These are phyloP conservation scores for Pandemis heparana DNA, from an alignment of 2,888 invertebrate species.

Conservation along the genomic window DNA sequence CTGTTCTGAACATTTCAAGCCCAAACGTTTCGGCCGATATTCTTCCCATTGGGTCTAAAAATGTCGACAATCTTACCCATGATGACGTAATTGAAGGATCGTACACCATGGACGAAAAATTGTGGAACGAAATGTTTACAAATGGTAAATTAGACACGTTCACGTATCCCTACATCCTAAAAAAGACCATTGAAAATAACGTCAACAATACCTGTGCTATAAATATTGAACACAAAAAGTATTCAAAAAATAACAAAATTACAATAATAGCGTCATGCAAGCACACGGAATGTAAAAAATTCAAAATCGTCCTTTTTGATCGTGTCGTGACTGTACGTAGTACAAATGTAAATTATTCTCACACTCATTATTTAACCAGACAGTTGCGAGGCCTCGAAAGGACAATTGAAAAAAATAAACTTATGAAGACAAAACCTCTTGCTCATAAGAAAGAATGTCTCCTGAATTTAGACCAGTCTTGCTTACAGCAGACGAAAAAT, in stretches of 20 bases:
- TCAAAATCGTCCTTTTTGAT: constrained; percentile 13
- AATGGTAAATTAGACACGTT: constrained; percentile 7
- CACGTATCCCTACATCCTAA: constrained; percentile 12
- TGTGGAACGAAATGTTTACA: constrained; percentile 16
- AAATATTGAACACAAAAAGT: constrained; percentile 16
- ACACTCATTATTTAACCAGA: background rate
- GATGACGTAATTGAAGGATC: constrained; percentile 14
- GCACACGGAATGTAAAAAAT: constrained; percentile 4
- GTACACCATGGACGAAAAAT: constrained; percentile 10
- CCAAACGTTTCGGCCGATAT: constrained; percentile 15
- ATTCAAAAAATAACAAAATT: constrained; percentile 7
- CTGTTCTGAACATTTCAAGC: constrained; percentile 19
- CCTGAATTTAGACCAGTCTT: constrained; percentile 7
- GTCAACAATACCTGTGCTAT: constrained; percentile 20
- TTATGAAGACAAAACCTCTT: constrained; percentile 6
- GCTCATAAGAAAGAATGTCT: constrained; percentile 4
- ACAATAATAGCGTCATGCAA: constrained; percentile 18
- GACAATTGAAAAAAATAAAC: constrained; percentile 11
- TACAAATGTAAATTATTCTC: constrained; percentile 6
- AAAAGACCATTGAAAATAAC: constrained; percentile 13
- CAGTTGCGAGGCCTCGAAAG: constrained; percentile 18
- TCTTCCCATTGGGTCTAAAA: constrained; percentile 2
- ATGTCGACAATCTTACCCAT: background rate
- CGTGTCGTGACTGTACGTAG: constrained; percentile 14
- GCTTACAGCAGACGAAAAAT: constrained; percentile 11